Evolutionary conservation across 2,113 vertebrate genomes (phyloP), one percentile per base, ranked within the genome.

Genomic region (Mesocricetus auratus): DNA sequence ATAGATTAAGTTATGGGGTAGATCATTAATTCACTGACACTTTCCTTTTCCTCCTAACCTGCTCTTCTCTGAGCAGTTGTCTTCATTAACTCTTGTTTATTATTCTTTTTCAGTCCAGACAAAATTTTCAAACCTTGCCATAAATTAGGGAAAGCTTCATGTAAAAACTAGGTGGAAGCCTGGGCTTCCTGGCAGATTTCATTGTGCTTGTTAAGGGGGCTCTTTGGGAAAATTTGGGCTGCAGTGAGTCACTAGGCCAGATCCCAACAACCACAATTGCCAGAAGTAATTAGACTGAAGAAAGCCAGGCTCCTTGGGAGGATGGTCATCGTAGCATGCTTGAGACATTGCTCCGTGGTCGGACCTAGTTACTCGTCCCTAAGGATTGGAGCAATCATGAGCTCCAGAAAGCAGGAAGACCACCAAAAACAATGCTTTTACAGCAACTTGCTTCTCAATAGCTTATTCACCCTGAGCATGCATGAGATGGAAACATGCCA

Each of bases 261-360:
- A 96, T 97, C 96, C 95, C 96, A 97, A 95, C 96, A 97, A 97
- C 97, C 95, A 92, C 97, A 96, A 95, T 97, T 97, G 97, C 97
- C 97, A 97, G 89, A 97, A 97, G 95, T 96, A 97, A 98, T 98
- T 97, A 97, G 92, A 91, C 36, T 97, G 97, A 97, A 77, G 89
- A 97, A 97, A 98, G 91, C 97, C 97, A 98, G 97, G 93, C 93
- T 97, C 47, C 83, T 79, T 50, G 69, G 97, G 73, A 96, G 89
- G 92, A 96, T 64, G 93, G 97, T 96, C 96, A 95, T 96, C 97
- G 17, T 16, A 91, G 94, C 56, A 64, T 15, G 15, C 88, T 91
- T 79, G 91, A 97, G 94, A 96, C 95, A 79, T 86, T 96, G 92
- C 96, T 96, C 56, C 4, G 0, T 89, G 90, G 92, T 96, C 95